phyloP scores from a whole-genome alignment of 2,113 vertebrate genomes.

The Phocoena phocoena region DNA sequence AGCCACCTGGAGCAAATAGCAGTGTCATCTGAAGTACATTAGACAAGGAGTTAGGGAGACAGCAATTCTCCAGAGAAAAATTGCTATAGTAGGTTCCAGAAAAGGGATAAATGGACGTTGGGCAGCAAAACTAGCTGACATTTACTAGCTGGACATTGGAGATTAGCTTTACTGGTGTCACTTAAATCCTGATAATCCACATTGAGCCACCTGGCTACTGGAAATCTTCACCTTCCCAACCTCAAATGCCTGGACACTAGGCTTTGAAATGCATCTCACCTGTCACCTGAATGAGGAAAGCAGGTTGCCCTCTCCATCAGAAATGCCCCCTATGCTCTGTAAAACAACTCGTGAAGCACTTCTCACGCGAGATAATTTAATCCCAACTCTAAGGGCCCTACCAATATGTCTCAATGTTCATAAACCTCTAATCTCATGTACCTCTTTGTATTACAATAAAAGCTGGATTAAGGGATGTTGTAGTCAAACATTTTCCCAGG shows the following conservation, averaged over 20 bases:
- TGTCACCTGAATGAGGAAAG: background rate
- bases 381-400: background rate
- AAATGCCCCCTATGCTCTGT: background rate
- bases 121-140: background rate
- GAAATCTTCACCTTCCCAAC: background rate
- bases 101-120: background rate
- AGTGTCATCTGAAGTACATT: background rate
- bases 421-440: background rate
- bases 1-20: background rate
- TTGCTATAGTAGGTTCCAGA: background rate
- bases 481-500: background rate
- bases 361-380: background rate
- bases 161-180: background rate
- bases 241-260: background rate
- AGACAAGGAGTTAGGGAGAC: background rate
- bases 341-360: background rate
- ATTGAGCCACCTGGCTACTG: background rate
- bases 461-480: background rate
- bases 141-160: background rate
- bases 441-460: background rate
- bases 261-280: background rate
- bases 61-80: background rate
- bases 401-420: background rate
- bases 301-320: background rate
- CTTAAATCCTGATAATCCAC: background rate